Evolutionary conservation across 2,888 invertebrate genomes (phyloP).

Genomic region (Torymus aiolomorphi): DNA sequence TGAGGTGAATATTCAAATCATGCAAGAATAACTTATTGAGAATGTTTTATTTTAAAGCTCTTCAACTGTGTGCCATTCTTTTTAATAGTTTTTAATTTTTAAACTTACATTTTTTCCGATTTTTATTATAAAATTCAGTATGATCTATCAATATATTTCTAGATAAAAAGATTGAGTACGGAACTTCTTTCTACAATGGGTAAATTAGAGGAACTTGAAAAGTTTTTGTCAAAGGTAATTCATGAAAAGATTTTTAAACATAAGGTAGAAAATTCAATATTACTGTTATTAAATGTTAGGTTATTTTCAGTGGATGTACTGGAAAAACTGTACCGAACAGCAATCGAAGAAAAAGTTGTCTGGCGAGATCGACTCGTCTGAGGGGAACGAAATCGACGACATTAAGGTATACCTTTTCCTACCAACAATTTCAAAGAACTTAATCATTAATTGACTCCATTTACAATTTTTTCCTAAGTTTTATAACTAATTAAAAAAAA

Average conservation of each 20-base stretch:
- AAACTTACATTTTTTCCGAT: too few species aligned
- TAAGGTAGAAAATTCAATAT: slow-evolving; percentile 52
- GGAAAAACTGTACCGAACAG: slow-evolving; percentile 56
- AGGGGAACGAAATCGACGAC: slow-evolving; percentile 58
- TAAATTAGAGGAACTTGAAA: slow-evolving; percentile 68
- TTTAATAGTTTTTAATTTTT: too few species aligned
- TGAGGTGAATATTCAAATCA: slow-evolving; percentile 63
- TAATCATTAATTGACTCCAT: too few species aligned
- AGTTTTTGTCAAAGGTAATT: slow-evolving; percentile 68
- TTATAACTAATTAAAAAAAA: too few species aligned
- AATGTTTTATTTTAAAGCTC: background rate
- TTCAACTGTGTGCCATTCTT: too few species aligned
- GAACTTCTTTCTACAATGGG: slow-evolving; percentile 63
- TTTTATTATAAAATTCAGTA: slow-evolving; percentile 2
- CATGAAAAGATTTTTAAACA: background rate
- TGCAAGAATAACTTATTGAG: background rate
- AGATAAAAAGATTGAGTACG: slow-evolving; percentile 66
- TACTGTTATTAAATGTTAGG: slow-evolving; percentile 66
- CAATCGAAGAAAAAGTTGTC: slow-evolving; percentile 27
- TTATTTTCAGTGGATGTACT: slow-evolving; percentile 67
- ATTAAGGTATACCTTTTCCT: slow-evolving; percentile 60
- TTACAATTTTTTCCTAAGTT: too few species aligned
- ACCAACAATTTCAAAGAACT: too few species aligned
- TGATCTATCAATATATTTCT: slow-evolving; percentile 32
- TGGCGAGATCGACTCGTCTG: slow-evolving; percentile 57